Base-by-base conservation (phyloP, 2,113 vertebrate species). In the Phodopus roborovskii region DNA sequence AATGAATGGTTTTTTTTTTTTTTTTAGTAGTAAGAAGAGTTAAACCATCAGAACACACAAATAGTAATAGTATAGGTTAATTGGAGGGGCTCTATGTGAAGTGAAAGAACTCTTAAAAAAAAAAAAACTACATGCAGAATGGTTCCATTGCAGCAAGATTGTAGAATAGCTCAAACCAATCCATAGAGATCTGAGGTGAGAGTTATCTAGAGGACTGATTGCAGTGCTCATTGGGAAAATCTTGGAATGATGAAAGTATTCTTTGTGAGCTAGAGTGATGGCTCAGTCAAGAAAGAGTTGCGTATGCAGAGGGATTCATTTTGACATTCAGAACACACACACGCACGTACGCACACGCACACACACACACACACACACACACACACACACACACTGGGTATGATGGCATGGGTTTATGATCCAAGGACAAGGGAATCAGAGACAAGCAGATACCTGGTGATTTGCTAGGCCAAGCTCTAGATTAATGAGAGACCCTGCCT, bases 51-150 rank as follows among this genome's bases (percentile, higher is more conserved):
- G 39, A 66, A 16, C 2, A 50, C 2, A 22, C 10, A 86, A 33
- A 11, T 19, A 56, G 33, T 11, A 33, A 11, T 19, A 56, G 33
- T 11, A 24, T 50, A 79, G 16, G 64, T 88, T 77, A 88, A 74
- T 90, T 42, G 62, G 39, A 87, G 66, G 85, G 39, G 30, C 30
- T 42, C 30, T 74, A 4, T 75, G n/a, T 9, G 64, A 90, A 33
- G 48, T 92, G 77, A 92, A 95, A 91, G 7, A 74, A 85, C 74
- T 62, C 24, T 78, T 16, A 94, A 94, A 84, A 83, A 64, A 75
- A 78, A 83, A 71, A 78, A 82, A 42, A 53, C 5, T 10, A 3
- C 2, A 7, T 70, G 39, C 1, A 94, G 0, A 68, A 56, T 88
- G n/a, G 79, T 81, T 50, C 15, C 30, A 66, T 10, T 56, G 3